Base-by-base conservation (phyloP, 2,797 vertebrate genomes). In the Peromyscus nudipes region DNA sequence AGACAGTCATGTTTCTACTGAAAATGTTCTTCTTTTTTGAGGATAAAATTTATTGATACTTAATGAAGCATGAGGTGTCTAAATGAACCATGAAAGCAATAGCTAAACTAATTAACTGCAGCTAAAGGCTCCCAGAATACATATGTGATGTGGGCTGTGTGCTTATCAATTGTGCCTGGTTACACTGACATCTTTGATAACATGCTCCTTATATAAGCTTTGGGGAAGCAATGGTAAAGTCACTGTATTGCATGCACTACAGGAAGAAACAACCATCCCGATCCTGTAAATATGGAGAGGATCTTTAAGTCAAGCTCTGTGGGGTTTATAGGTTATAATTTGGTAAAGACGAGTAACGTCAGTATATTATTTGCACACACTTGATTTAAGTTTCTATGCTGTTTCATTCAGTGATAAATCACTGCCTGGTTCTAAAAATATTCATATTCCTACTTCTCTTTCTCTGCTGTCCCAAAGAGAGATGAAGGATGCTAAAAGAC, bases 31-130 rank as follows among this genome's bases (percentile, higher is more conserved):
- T 71, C 98, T 79, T 69, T 85, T 98, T 98, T 98, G 76, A 98
- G 91, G 86, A 96, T 98, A 96, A 98, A 98, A 98, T 98, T 98
- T 99, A 99, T 98, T 99, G 98, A 98, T 99, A 99, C 98, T 99
- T 99, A 99, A 99, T 99, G 98, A 99, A 98, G 99, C 98, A 97
- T 98, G 98, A 99, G 98, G 98, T 97, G 98, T 98, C 97, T 98
- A 98, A 99, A 98, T 98, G 98, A 99, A 99, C 98, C 98, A 96
- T 98, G 97, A 98, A 98, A 98, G 97, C 98, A 98, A 98, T 98
- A 99, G 97, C 98, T 98, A 98, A 98, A 97, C 99, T 98, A 99
- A 99, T 99, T 99, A 99, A 99, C 98, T 98, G 98, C 99, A 98
- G 98, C 98, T 98, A 99, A 99, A 99, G 96, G 91, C 96, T 99